A percentile compares a stretch with the other conserved stretches of the same genome.
Conservation (phyloP, 92 coral and sea anemone species). For the Zoanthus sociatus region DNA sequence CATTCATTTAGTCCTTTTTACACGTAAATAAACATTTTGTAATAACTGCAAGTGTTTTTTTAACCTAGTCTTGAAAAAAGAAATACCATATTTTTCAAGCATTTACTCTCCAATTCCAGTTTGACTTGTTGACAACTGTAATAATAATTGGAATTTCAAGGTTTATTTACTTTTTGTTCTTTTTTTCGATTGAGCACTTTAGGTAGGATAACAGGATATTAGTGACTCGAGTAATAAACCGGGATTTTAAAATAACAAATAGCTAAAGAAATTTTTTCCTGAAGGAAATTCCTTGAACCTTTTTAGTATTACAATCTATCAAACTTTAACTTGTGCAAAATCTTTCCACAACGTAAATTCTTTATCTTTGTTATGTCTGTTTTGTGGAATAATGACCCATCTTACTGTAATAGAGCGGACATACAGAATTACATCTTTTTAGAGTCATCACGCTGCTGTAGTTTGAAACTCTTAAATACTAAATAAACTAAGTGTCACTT, state of each 20-base stretch:
- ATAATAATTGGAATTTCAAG: not conserved
- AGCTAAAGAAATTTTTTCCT: not conserved
- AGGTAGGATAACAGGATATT: not conserved
- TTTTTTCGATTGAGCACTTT: constrained; percentile 19
- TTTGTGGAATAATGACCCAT: too few species aligned
- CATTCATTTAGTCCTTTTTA: not conserved
- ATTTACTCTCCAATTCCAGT: not conserved
- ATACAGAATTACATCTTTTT: too few species aligned
- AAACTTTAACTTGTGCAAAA: too few species aligned
- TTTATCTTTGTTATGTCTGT: too few species aligned
- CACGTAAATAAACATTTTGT: not conserved
- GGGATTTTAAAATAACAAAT: not conserved
- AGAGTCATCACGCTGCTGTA: too few species aligned
- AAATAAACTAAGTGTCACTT: too few species aligned
- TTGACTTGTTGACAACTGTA: not conserved
- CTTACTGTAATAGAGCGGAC: too few species aligned
- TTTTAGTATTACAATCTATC: too few species aligned
- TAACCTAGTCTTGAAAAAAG: not conserved
- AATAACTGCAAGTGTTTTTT: not conserved
- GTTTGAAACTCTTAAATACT: too few species aligned
- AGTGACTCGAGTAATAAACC: not conserved
- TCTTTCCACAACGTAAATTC: too few species aligned
- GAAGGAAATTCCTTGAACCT: too few species aligned
- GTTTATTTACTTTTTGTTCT: constrained; percentile 12
- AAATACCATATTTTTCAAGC: not conserved